These are phyloP conservation scores for Listronotus bonariensis DNA, from an alignment of 1,140 invertebrate species.

Conservation along the genomic window DNA sequence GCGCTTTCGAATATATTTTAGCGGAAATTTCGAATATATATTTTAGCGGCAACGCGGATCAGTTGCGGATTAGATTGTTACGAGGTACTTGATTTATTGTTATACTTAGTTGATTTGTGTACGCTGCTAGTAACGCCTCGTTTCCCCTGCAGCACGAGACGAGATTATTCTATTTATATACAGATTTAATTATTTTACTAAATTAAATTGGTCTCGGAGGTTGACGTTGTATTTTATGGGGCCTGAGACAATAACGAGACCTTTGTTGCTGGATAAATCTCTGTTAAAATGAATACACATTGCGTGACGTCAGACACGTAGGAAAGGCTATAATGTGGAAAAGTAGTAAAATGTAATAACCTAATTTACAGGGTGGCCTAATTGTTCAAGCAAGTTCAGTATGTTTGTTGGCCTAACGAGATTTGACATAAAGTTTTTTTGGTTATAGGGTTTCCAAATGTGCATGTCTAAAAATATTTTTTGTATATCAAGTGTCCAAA, in stretches of 20 bases:
- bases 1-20: slow-evolving; percentile 16
- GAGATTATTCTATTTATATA: slow-evolving; percentile 42
- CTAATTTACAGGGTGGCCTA: too few relatives aligned
- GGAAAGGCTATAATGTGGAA: too few relatives aligned
- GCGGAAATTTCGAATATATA: slow-evolving; percentile 31
- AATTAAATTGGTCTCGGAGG: slow-evolving; percentile 37
- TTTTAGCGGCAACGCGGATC: slow-evolving; percentile 36
- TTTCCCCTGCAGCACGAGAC: slow-evolving; percentile 21
- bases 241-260: slow-evolving; percentile 9
- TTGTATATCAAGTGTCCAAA: too few relatives aligned
- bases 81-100: slow-evolving; percentile 43
- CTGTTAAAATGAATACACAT: slow-evolving; percentile 16
- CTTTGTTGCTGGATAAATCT: slow-evolving; percentile 22
- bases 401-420: too few relatives aligned
- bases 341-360: too few relatives aligned
- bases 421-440: too few relatives aligned
- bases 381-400: too few relatives aligned
- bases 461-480: too few relatives aligned
- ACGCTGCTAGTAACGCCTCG: slow-evolving; percentile 35
- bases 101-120: slow-evolving; percentile 44
- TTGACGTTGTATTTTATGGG: slow-evolving; percentile 27
- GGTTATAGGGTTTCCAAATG: too few relatives aligned
- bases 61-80: slow-evolving; percentile 41
- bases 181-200: slow-evolving; percentile 40
- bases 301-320: background rate